A percentile compares a stretch with the other conserved stretches of the same genome.
These are phyloP conservation scores for Thamnophis elegans DNA, from an alignment of 2,797 vertebrate genomes.

Conservation along the genomic window DNA sequence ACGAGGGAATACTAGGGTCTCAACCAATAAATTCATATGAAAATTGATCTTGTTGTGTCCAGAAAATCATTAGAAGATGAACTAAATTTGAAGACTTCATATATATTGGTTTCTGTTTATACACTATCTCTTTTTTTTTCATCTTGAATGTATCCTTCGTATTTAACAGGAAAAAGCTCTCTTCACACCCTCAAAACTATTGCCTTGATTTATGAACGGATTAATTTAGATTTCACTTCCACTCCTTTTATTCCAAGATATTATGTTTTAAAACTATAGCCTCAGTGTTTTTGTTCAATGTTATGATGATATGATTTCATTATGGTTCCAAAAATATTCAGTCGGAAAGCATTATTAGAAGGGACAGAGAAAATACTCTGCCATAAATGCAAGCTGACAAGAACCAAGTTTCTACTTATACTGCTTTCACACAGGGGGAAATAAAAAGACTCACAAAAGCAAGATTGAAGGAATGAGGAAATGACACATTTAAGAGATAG, in stretches of 20 bases:
- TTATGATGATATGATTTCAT: not conserved
- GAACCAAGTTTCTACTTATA: conserved; percentile 7
- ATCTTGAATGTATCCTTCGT: not conserved
- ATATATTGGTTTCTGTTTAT: not conserved
- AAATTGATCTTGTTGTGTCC: not conserved
- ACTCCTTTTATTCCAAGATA: not conserved
- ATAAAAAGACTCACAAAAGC: not conserved
- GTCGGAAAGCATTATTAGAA: not conserved
- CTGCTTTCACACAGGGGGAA: not conserved
- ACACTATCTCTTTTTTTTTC: not conserved
- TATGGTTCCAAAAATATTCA: not conserved
- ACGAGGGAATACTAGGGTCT: not conserved
- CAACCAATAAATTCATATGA: not conserved
- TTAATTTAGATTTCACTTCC: not conserved
- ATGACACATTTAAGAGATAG: conserved; percentile 4
- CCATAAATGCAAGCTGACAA: conserved; percentile 9
- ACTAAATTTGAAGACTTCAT: not conserved
- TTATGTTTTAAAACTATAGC: not conserved
- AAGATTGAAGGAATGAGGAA: not conserved
- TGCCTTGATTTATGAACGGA: not conserved
- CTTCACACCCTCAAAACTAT: not conserved
- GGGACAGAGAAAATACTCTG: not conserved
- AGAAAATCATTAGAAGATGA: not conserved
- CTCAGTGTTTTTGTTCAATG: not conserved
- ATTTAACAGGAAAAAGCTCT: not conserved